A percentile compares a stretch with the other conserved stretches of the same genome.
Conservation (phyloP, 2,113 vertebrate genomes). For the Dascyllus trimaculatus region DNA sequence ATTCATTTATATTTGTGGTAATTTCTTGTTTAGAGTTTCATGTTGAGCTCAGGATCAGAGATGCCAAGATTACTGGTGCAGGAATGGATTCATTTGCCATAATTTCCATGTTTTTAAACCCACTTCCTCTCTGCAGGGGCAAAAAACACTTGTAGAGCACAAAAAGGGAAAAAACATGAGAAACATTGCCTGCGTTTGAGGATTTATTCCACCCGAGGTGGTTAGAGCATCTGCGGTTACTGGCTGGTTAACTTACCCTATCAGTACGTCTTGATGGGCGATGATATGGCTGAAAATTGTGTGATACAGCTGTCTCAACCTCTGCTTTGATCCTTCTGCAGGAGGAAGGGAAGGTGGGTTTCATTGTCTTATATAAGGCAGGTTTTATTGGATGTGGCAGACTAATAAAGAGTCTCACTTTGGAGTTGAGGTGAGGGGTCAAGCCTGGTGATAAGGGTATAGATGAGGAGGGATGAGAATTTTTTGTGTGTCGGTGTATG, state of each 20-base stretch:
- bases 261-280: slow-evolving; percentile 35
- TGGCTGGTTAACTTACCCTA: slow-evolving; percentile 5
- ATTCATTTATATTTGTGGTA: not conserved
- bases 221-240: slow-evolving; percentile 10
- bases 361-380: slow-evolving; percentile 68
- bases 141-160: not conserved
- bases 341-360: slow-evolving; percentile 41
- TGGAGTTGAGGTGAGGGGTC: slow-evolving; percentile 76
- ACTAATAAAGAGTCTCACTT: slow-evolving; percentile 79
- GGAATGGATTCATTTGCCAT: not conserved
- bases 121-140: not conserved
- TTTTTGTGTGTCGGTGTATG: slow-evolving; percentile 22
- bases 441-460: slow-evolving; percentile 70
- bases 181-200: slow-evolving; percentile 1
- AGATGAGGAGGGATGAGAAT: slow-evolving; percentile 55
- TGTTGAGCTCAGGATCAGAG: not conserved
- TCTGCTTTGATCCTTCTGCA: slow-evolving; percentile 56
- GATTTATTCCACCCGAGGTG: not conserved
- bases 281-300: slow-evolving; percentile 41
- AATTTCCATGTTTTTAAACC: not conserved
- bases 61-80: not conserved
- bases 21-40: not conserved
- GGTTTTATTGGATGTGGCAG: slow-evolving; percentile 80
- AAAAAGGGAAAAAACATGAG: not conserved
- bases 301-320: slow-evolving; percentile 62